Evolutionary conservation across 2,888 invertebrate species (phyloP).

Genomic region (Volucella zonaria): DNA sequence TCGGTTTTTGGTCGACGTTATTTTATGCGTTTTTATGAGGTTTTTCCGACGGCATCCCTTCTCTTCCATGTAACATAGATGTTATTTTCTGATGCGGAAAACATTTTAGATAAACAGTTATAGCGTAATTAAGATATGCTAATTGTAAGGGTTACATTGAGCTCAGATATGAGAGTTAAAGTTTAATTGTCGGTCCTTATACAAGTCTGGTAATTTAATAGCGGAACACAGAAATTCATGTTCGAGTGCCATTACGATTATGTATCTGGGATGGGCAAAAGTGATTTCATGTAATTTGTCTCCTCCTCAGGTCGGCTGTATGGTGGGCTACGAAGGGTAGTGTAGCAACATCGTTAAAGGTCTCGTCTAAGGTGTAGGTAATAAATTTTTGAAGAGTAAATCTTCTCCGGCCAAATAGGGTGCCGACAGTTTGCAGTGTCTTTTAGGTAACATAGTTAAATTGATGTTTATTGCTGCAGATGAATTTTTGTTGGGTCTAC

Average conservation of each 20-base stretch:
- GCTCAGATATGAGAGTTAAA: constrained; percentile 26
- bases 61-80: background rate
- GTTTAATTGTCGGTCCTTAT: constrained; percentile 46
- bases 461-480: constrained; percentile 61
- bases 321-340: background rate
- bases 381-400: constrained; percentile 58
- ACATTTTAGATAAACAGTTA: constrained; percentile 50
- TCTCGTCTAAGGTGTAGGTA: constrained; percentile 28
- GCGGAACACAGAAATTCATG: constrained; percentile 16
- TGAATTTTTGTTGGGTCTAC: constrained; percentile 13
- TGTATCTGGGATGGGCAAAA: constrained; percentile 21
- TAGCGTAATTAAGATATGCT: constrained; percentile 63
- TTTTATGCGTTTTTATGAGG: constrained; percentile 21
- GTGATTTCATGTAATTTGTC: constrained; percentile 41
- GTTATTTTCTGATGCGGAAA: background rate
- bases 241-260: too few species aligned
- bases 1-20: background rate
- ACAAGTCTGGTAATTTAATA: constrained; percentile 37
- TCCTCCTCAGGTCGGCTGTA: background rate
- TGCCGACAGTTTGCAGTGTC: constrained; percentile 47
- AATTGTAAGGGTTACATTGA: constrained; percentile 40
- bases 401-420: constrained; percentile 30
- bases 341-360: background rate
- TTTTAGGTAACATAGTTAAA: constrained; percentile 46
- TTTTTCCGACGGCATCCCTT: background rate